Percentiles rank a stretch among this genome's conserved stretches.
Evolutionary conservation across 2,888 invertebrate species (phyloP).

Genomic region (Dryobotodes eremita): DNA sequence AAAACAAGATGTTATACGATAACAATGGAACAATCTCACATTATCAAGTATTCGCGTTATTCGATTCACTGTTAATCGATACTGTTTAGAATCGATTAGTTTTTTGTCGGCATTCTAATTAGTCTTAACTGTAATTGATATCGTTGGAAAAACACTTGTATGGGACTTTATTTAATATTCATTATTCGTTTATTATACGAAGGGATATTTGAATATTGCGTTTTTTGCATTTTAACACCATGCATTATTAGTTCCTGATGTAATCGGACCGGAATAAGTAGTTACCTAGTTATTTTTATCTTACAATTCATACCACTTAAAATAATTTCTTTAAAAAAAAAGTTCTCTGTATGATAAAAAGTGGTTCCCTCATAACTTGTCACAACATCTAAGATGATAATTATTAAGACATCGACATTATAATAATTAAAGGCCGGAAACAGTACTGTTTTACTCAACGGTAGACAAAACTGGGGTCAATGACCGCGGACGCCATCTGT

Average conservation of each 20-base stretch:
- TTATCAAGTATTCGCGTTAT: conserved; percentile 59
- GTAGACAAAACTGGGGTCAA: conserved; percentile 71
- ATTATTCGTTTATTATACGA: conserved; percentile 47
- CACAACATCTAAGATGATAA: background rate
- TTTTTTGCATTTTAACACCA: conserved; percentile 39
- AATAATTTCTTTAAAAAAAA: background rate
- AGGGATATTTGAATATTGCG: conserved; percentile 54
- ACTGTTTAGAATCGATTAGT: conserved; percentile 66
- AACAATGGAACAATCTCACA: conserved; percentile 68
- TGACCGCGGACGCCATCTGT: conserved; percentile 78
- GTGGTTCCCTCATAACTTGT: background rate
- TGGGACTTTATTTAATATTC: conserved; percentile 50
- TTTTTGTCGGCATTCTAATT: conserved; percentile 68
- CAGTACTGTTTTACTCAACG: conserved; percentile 54
- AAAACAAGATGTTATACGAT: conserved; percentile 46
- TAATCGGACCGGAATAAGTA: background rate
- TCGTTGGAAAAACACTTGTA: conserved; percentile 56
- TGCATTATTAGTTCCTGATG: conserved; percentile 18
- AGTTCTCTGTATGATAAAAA: too few relatives aligned
- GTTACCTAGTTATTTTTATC: background rate
- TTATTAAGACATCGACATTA: conserved; percentile 21
- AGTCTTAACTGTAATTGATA: conserved; percentile 60
- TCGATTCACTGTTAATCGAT: conserved; percentile 72
- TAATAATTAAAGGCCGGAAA: conserved; percentile 46
- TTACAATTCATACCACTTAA: background rate